phyloP scores from a whole-genome alignment of 2,888 invertebrate genomes.

The Ctenicera cuprea region DNA sequence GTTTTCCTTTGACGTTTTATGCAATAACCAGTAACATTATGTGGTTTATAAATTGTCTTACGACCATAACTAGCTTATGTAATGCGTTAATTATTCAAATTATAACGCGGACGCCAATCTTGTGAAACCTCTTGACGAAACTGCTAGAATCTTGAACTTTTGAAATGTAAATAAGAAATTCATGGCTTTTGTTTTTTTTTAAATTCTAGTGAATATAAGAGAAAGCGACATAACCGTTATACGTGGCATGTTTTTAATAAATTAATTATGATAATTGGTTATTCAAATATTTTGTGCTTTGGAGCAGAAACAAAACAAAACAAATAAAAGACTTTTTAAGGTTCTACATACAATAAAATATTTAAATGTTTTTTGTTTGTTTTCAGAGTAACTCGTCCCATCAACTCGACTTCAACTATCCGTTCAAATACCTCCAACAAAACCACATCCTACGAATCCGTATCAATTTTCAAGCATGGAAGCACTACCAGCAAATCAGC shows the following conservation, averaged over 20 bases:
- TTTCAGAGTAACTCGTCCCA: slow-evolving; percentile 29
- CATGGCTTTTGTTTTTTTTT: background rate
- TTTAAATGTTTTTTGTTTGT: background rate
- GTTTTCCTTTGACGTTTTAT: background rate
- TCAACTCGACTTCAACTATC: slow-evolving; percentile 13
- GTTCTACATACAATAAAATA: too few relatives aligned
- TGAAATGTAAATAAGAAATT: background rate
- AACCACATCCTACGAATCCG: slow-evolving; percentile 6
- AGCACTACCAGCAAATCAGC: background rate
- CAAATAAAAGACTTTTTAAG: too few relatives aligned
- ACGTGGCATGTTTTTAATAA: background rate
- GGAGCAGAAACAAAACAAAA: too few relatives aligned
- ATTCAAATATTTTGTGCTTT: too few relatives aligned
- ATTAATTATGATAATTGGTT: too few relatives aligned
- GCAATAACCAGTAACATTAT: background rate
- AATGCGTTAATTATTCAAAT: slow-evolving; percentile 2
- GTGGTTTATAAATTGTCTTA: slow-evolving; percentile 1
- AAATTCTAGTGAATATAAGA: too few relatives aligned
- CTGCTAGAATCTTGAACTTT: background rate
- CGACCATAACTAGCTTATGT: background rate
- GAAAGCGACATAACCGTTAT: too few relatives aligned
- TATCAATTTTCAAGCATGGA: slow-evolving; percentile 14
- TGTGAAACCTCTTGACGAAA: background rate
- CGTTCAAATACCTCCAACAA: slow-evolving; percentile 20
- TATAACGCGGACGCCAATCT: background rate